Base-by-base conservation (phyloP, 2,113 vertebrate genomes). In the Ariopsis seemanni region DNA sequence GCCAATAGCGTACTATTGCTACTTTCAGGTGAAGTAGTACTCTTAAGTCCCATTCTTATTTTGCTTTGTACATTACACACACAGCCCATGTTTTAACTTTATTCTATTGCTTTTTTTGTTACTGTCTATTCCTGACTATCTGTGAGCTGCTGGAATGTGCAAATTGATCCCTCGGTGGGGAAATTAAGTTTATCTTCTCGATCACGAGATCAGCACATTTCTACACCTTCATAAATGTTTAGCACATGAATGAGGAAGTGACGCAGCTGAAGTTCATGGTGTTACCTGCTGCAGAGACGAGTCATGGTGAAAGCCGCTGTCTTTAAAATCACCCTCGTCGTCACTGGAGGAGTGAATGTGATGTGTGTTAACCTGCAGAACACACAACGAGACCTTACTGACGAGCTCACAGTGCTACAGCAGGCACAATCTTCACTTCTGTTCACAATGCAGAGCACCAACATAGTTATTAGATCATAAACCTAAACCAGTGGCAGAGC, bases 201-300 rank as follows among this genome's bases (percentile, higher is more conserved):
- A 34, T 17, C 67, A 69, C 14, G 27, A 7, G 7, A 71, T 71
- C 1, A 7, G 69, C 15, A 18, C 5, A 17, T 30, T n/a, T 0
- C 25, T 65, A 67, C 1, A 11, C 1, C 34, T 48, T 20, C 48
- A 48, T 10, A 9, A 10, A 18, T 9, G 34, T 3, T 20, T 20
- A 48, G 20, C 7, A 0, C 1, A 1, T 20, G 71, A 34, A 71
- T 0, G 14, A 34, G 5, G 71, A 20, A 15, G 17, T 48, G 72
- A 75, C 0, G n/a, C 2, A 57, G 52, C 2, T 30, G 27, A 34
- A 84, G 86, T 75, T 88, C 65, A 57, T 88, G 84, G 89, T 94
- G 97, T 97, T 97, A 99, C 98, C 96, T 99, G 98, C 95, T 99
- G 98, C 91, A 99, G 95, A 93, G 98, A 98, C 55, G 98, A 99